Conservation (phyloP, 2,113 vertebrate species). For the Megaceryle maxima region DNA sequence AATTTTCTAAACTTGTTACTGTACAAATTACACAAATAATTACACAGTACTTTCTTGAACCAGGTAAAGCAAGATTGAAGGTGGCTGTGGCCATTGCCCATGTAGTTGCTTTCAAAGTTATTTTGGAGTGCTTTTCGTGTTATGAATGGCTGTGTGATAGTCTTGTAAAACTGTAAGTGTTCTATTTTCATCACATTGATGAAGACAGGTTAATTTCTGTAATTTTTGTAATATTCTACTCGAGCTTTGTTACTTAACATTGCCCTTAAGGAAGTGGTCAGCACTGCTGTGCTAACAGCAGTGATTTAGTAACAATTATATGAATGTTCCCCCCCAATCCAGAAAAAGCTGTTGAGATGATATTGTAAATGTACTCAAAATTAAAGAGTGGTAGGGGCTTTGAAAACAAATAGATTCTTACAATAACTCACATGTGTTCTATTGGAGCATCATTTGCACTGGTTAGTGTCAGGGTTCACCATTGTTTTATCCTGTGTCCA, state of each 20-base stretch:
- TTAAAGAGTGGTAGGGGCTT: too few relatives aligned
- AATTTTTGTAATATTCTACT: not conserved
- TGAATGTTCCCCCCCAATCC: not conserved
- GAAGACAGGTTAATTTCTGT: not conserved
- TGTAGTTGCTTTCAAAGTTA: not conserved
- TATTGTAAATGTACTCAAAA: not conserved
- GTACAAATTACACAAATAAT: not conserved
- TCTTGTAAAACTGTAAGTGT: not conserved
- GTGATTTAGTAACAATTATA: not conserved
- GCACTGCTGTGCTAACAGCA: not conserved
- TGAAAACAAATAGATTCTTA: not conserved
- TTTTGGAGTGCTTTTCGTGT: not conserved
- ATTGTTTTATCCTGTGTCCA: not conserved
- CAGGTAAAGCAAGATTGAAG: not conserved
- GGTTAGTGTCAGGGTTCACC: not conserved
- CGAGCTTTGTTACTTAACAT: not conserved
- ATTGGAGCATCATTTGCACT: not conserved
- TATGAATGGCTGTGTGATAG: not conserved
- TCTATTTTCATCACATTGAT: not conserved
- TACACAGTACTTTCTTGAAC: not conserved
- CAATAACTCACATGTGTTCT: not conserved
- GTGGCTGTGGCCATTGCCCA: not conserved
- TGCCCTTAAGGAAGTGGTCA: not conserved
- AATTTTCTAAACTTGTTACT: not conserved
- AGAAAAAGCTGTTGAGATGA: not conserved